phyloP scores from a whole-genome alignment of 2,888 invertebrate species.

The Phengaris alcon region DNA sequence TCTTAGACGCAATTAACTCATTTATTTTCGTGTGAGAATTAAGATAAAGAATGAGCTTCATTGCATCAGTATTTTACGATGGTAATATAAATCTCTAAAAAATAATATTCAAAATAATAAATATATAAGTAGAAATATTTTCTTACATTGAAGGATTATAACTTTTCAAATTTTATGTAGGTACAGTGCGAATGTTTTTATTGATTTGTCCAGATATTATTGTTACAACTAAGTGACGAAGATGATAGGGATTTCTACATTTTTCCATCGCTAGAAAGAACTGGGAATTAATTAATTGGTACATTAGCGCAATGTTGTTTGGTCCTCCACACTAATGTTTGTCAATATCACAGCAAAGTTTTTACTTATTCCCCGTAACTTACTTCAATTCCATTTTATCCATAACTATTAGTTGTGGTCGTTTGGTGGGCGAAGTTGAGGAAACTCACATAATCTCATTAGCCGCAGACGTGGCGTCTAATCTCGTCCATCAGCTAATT shows the following conservation, averaged over 20 bases:
- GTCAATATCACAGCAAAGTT: slow-evolving; percentile 24
- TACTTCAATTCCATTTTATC: slow-evolving; percentile 23
- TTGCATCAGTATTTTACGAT: no score
- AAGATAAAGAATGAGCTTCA: slow-evolving; percentile 13
- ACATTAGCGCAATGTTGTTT: not conserved
- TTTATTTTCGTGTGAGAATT: slow-evolving; percentile 17
- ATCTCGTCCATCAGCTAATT: slow-evolving; percentile 78
- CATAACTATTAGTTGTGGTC: slow-evolving; percentile 51
- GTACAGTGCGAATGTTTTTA: no score
- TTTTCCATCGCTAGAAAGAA: not conserved
- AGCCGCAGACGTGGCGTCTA: slow-evolving; percentile 70
- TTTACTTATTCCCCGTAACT: slow-evolving; percentile 35
- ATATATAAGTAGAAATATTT: no score
- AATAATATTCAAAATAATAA: no score
- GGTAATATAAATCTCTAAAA: no score
- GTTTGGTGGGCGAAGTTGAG: slow-evolving; percentile 71
- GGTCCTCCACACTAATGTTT: not conserved
- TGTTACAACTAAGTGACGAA: no score
- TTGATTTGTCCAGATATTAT: no score
- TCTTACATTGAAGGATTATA: no score
- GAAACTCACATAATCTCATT: slow-evolving; percentile 77
- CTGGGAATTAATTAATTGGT: not conserved
- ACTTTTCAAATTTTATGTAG: no score
- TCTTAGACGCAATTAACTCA: slow-evolving; percentile 19
- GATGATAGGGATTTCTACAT: no score